Evolutionary conservation across 2,888 invertebrate genomes (phyloP).

Genomic region (Heliothis peltigera): DNA sequence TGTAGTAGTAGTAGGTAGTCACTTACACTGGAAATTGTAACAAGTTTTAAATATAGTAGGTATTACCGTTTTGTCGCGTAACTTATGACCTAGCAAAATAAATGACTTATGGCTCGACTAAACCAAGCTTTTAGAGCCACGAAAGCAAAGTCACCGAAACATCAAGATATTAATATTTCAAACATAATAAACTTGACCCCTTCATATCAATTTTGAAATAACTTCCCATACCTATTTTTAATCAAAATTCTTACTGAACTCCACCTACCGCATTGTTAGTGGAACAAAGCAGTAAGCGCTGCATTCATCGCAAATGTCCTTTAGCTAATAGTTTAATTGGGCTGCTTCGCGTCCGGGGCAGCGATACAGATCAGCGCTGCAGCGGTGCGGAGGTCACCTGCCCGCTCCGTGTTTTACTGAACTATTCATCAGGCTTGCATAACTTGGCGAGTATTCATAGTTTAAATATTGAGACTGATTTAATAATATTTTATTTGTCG

Average conservation of each 20-base stretch:
- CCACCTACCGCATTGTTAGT: slow-evolving; percentile 44
- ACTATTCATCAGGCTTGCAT: slow-evolving; percentile 79
- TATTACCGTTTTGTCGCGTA: too few relatives aligned
- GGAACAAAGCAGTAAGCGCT: slow-evolving; percentile 54
- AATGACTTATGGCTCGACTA: too few relatives aligned
- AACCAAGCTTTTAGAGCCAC: neutral
- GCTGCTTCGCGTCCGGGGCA: slow-evolving; percentile 71
- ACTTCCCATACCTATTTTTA: slow-evolving; percentile 15
- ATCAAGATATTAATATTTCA: neutral
- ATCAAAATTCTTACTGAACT: slow-evolving; percentile 36
- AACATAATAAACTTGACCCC: slow-evolving; percentile 21
- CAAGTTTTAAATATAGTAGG: too few relatives aligned
- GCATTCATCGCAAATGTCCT: slow-evolving; percentile 68
- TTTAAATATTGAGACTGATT: neutral
- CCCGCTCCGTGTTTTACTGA: slow-evolving; percentile 73
- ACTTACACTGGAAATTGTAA: too few relatives aligned
- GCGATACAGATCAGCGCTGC: slow-evolving; percentile 78
- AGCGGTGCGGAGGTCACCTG: slow-evolving; percentile 77
- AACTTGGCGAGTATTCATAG: slow-evolving; percentile 69
- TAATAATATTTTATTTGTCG: neutral
- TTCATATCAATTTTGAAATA: slow-evolving; percentile 14
- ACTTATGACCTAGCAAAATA: too few relatives aligned
- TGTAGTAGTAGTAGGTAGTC: too few relatives aligned
- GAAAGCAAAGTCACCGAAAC: neutral
- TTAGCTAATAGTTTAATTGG: slow-evolving; percentile 81